Evolutionary conservation across 2,113 vertebrate genomes (phyloP).

Genomic region (Takifugu bimaculatus): DNA sequence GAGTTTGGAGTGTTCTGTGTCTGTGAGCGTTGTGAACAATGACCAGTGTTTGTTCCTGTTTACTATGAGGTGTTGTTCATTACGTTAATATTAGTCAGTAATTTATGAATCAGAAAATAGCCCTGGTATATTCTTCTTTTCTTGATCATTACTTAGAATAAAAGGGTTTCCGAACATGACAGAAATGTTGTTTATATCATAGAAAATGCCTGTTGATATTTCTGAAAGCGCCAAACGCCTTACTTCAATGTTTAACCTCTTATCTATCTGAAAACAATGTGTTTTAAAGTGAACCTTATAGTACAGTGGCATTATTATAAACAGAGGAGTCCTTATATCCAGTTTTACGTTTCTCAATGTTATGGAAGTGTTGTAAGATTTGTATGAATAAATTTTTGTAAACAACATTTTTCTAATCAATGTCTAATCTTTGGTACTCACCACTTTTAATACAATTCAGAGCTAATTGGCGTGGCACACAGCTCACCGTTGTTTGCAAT

Average conservation of each 20-base stretch:
- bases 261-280: conserved; percentile 82
- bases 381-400: conserved; percentile 99
- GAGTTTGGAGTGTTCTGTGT: conserved; percentile 64
- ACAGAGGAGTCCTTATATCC: conserved; percentile 87
- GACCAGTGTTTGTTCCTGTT: conserved; percentile 66
- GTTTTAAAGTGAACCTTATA: conserved; percentile 83
- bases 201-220: conserved; percentile 85
- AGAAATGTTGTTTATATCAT: conserved; percentile 76
- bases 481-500: neutral
- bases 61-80: conserved; percentile 64
- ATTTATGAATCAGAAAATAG: conserved; percentile 48
- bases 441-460: neutral
- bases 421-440: conserved; percentile 91
- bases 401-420: conserved; percentile 82
- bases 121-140: conserved; percentile 39
- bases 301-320: conserved; percentile 79
- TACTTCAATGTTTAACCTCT: conserved; percentile 86
- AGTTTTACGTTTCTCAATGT: conserved; percentile 92
- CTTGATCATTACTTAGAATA: conserved; percentile 59
- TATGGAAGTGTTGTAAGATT: conserved; percentile 95
- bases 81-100: conserved; percentile 62
- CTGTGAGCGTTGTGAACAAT: conserved; percentile 67
- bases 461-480: neutral
- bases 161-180: conserved; percentile 78
- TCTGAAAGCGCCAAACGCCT: conserved; percentile 94